A percentile compares a stretch with the other conserved stretches of the same genome.
These are phyloP conservation scores for Lutraria lutraria DNA, from an alignment of 2,888 invertebrate species.

Conservation along the genomic window DNA sequence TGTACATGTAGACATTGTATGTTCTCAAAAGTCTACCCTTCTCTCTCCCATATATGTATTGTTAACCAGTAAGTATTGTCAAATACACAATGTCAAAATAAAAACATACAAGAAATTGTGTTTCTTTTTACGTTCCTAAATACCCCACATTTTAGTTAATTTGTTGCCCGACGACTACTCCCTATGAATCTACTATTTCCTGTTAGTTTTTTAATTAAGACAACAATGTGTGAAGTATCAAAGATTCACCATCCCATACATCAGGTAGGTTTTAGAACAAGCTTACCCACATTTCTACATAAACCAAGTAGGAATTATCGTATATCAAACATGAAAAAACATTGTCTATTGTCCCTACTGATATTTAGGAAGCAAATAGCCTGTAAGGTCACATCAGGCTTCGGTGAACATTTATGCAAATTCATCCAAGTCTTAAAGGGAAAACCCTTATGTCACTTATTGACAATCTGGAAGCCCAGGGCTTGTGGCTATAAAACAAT, in stretches of 20 bases:
- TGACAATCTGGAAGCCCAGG: too few species aligned
- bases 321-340: too few species aligned
- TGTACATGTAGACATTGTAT: conserved; percentile 25
- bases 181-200: not conserved
- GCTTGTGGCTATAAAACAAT: too few species aligned
- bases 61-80: conserved; percentile 68
- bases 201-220: not conserved
- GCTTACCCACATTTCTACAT: too few species aligned
- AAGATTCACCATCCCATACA: too few species aligned
- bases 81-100: conserved; percentile 68
- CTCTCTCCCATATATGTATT: conserved; percentile 54
- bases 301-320: too few species aligned
- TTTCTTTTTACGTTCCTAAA: conserved; percentile 29
- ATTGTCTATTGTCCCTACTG: too few species aligned
- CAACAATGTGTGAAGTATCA: not conserved
- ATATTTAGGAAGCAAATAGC: not conserved
- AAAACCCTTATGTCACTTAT: too few species aligned
- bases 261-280: too few species aligned
- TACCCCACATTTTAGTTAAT: too few species aligned
- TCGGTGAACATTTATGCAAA: not conserved
- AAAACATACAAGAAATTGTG: conserved; percentile 54
- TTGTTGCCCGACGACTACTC: too few species aligned
- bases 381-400: not conserved
- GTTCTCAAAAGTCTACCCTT: conserved; percentile 11
- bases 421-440: not conserved